Percentiles rank a stretch among this genome's conserved stretches.
Conservation (phyloP, 2,113 vertebrate species). For the Syngnathus floridae region DNA sequence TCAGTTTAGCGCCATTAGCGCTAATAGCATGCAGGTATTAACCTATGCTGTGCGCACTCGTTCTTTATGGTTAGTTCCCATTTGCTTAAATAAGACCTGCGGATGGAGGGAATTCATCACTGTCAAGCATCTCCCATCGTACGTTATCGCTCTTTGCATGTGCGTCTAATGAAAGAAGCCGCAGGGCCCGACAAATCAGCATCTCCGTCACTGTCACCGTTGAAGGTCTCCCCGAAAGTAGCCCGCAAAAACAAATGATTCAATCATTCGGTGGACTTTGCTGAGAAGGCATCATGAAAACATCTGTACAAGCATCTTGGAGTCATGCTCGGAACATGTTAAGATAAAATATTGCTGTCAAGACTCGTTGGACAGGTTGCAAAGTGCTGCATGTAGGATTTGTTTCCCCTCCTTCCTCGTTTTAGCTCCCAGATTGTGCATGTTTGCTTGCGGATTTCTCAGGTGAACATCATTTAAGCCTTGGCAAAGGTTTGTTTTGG, state of each 20-base stretch:
- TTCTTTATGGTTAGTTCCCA: constrained; percentile 35
- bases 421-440: neutral
- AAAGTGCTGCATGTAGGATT: neutral
- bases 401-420: neutral
- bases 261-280: neutral
- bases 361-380: neutral
- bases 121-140: constrained; percentile 42
- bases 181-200: constrained; percentile 53
- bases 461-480: neutral
- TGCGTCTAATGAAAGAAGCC: constrained; percentile 61
- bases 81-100: constrained; percentile 22
- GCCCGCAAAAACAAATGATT: neutral
- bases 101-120: constrained; percentile 55
- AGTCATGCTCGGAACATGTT: neutral
- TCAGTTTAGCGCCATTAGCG: neutral
- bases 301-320: neutral
- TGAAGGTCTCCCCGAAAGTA: constrained; percentile 24
- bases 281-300: neutral
- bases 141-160: constrained; percentile 31
- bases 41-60: constrained; percentile 11
- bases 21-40: constrained; percentile 24
- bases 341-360: neutral
- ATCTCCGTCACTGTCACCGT: constrained; percentile 52
- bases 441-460: neutral
- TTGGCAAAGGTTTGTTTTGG: neutral